Evolutionary conservation across 2,888 invertebrate genomes (phyloP), one percentile per base, ranked within the genome.

Genomic region (Pimpla rufipes): DNA sequence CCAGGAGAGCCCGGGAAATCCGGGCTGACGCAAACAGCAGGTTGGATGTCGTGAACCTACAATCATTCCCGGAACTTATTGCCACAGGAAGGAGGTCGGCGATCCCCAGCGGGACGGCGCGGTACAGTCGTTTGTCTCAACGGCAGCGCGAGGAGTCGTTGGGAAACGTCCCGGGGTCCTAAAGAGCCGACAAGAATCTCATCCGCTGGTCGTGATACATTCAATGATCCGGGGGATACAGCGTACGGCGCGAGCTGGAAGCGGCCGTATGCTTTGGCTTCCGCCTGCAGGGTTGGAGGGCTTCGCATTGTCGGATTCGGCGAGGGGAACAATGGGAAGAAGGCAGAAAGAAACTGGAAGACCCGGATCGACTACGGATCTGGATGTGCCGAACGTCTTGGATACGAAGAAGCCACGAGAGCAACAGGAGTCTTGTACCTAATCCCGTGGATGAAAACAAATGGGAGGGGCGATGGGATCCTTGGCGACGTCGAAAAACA

Each of bases 361-460:
- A 18, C 5, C 52, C 7, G 47, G 52, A 67, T 6, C 18, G 10
- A 11, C 37, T 8, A n/a, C n/a, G n/a, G 23, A 37, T 50, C 7
- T 23, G 35, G 42, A 21, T 42, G n/a, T 21, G 18, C 57, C 18
- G 23, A 64, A 70, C 35, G 62, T 50, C n/a, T 42, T 42, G n/a
- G 18, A 7, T 18, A n/a, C n/a, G 13, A 45, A 35, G 52, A 18
- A 40, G 3, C 29, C 23, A 1, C 10, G 37, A 73, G 83, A n/a
- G n/a, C 79, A 79, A 83, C 83, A 79, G 83, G 83, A 79, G 71
- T 76, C 71, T 66, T 50, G 52, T 62, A 6, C 21, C 57, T 67
- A 83, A 77, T 77, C 76, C 67, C 11, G 10, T 45, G 71, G 71
- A 79, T 79, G 62, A 83, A 52, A 83, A 77, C 66, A 21, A 83